Evolutionary conservation across 2,797 vertebrate species (phyloP).

Genomic region (Onychomys arenicola): DNA sequence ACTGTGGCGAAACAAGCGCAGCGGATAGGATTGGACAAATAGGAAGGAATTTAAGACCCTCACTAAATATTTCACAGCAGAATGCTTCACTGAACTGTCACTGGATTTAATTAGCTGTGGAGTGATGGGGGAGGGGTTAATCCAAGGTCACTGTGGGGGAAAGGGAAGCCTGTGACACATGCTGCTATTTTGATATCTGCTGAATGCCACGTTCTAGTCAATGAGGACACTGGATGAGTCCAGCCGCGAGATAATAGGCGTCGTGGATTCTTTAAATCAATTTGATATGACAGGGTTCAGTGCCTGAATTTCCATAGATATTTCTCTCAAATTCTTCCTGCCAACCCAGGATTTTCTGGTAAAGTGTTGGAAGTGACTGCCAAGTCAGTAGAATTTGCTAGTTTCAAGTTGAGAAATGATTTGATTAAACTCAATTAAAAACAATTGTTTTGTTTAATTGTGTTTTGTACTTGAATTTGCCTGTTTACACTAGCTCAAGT

Average conservation of each 20-base stretch:
- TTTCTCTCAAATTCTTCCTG: slow-evolving; percentile 55
- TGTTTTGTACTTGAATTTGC: slow-evolving; percentile 20
- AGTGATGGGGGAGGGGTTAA: slow-evolving; percentile 74
- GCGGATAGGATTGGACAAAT: background rate
- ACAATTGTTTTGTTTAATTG: slow-evolving; percentile 45
- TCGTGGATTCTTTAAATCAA: slow-evolving; percentile 43
- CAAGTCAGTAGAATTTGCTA: background rate
- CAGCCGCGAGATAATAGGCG: background rate
- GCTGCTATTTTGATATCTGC: slow-evolving; percentile 52
- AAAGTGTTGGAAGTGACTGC: slow-evolving; percentile 46
- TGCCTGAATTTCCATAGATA: background rate
- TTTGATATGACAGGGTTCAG: background rate
- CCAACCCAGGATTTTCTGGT: slow-evolving; percentile 31
- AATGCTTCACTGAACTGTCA: background rate
- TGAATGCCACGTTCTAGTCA: background rate
- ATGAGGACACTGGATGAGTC: slow-evolving; percentile 35
- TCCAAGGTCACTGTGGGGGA: slow-evolving; percentile 54
- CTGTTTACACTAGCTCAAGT: background rate
- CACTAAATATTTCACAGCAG: slow-evolving; percentile 70
- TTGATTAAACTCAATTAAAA: slow-evolving; percentile 59
- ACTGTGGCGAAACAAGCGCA: background rate
- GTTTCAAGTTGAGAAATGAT: slow-evolving; percentile 44
- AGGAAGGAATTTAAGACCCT: slow-evolving; percentile 73
- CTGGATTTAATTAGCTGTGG: slow-evolving; percentile 76
- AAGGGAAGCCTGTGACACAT: background rate